A percentile compares a stretch with the other conserved stretches of the same genome.
phyloP scores from a whole-genome alignment of 2,888 invertebrate genomes.

The Ischnus inquisitorius region DNA sequence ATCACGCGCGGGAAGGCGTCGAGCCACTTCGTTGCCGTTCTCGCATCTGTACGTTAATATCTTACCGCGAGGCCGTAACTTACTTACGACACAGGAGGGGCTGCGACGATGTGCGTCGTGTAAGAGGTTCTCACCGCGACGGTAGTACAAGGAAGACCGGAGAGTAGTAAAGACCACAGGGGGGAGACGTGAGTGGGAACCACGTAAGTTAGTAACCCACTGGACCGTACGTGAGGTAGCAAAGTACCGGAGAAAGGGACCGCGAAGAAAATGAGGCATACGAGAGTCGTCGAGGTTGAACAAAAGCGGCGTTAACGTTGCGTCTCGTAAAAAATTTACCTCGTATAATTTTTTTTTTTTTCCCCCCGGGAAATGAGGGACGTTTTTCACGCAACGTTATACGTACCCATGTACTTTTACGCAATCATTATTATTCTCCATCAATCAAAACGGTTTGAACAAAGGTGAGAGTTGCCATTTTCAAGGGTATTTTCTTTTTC shows the following conservation, averaged over 20 bases:
- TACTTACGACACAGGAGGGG: constrained; percentile 51
- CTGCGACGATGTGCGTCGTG: constrained; percentile 29
- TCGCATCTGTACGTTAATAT: constrained; percentile 62
- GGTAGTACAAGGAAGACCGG: constrained; percentile 22
- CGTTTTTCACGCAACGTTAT: background rate
- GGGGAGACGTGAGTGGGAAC: constrained; percentile 6
- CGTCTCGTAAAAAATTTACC: constrained; percentile 8
- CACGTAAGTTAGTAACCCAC: constrained; percentile 16
- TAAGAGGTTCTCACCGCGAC: constrained; percentile 37
- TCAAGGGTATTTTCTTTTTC: background rate
- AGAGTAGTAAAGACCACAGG: constrained; percentile 40
- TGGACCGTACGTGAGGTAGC: constrained; percentile 8
- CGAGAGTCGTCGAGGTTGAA: background rate
- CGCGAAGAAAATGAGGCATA: constrained; percentile 31
- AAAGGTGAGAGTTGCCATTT: too few species aligned
- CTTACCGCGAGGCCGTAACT: constrained; percentile 62
- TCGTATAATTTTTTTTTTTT: background rate
- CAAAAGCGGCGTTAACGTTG: constrained; percentile 10
- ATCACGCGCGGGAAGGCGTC: background rate
- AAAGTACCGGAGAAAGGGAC: background rate
- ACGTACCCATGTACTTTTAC: background rate
- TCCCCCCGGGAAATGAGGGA: constrained; percentile 5
- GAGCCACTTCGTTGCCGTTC: constrained; percentile 39
- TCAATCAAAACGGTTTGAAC: too few species aligned
- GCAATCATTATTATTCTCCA: background rate